phyloP scores from a whole-genome alignment of 2,888 invertebrate species.

The Pterobdella sp. region DNA sequence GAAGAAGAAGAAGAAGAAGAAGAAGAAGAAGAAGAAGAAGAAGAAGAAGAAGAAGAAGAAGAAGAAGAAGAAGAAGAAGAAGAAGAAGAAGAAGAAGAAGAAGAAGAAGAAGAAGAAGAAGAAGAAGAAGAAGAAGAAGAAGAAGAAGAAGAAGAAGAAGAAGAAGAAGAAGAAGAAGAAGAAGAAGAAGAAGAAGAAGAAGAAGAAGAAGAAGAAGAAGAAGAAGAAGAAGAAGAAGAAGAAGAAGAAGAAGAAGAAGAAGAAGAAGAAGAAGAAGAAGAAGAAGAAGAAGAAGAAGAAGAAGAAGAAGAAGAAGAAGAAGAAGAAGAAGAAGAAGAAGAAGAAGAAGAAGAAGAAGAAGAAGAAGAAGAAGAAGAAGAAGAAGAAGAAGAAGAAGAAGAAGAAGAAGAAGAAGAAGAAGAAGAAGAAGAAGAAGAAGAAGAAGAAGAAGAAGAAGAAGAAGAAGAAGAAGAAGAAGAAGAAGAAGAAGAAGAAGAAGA shows the following conservation, averaged over 20 bases:
- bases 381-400: background rate
- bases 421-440: background rate
- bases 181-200: slow-evolving; percentile 24
- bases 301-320: background rate
- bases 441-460: background rate
- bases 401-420: background rate
- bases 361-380: slow-evolving; percentile 4
- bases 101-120: slow-evolving; percentile 26
- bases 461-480: background rate
- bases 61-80: slow-evolving; percentile 26
- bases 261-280: background rate
- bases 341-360: slow-evolving; percentile 2
- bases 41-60: slow-evolving; percentile 26
- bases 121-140: slow-evolving; percentile 26
- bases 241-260: slow-evolving; percentile 20
- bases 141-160: slow-evolving; percentile 24
- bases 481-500: background rate
- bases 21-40: slow-evolving; percentile 26
- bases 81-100: slow-evolving; percentile 26
- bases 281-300: background rate
- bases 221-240: slow-evolving; percentile 24
- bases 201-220: slow-evolving; percentile 24
- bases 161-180: slow-evolving; percentile 26
- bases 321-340: background rate
- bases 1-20: slow-evolving; percentile 25